Conservation (phyloP, 2,888 invertebrate genomes). For the Sminthurides aquaticus region DNA sequence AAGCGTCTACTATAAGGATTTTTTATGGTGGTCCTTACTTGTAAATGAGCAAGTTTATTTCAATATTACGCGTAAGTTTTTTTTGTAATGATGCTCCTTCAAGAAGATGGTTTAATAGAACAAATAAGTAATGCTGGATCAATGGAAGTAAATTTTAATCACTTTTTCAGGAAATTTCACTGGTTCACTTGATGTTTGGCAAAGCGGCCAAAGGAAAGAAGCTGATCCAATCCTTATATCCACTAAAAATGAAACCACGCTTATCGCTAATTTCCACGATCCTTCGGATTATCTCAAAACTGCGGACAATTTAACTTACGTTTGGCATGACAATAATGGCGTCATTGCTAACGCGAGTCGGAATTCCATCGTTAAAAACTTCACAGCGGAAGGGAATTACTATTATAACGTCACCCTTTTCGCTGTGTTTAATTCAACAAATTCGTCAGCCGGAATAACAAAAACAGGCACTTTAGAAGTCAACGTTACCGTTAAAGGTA, state of each 20-base stretch:
- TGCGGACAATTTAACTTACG: constrained; percentile 30
- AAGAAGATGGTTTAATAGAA: too few relatives aligned
- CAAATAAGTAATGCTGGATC: too few relatives aligned
- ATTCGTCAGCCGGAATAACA: constrained; percentile 8
- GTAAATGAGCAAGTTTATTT: constrained; percentile 7
- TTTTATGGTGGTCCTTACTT: background rate
- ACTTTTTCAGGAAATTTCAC: constrained; percentile 24
- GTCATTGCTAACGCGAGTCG: constrained; percentile 31
- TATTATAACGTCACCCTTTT: constrained; percentile 27
- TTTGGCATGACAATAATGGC: constrained; percentile 29
- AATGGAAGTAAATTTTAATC: too few relatives aligned
- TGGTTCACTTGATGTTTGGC: constrained; percentile 29
- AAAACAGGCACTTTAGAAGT: constrained; percentile 63
- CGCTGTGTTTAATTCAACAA: constrained; percentile 29
- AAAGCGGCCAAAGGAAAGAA: constrained; percentile 21
- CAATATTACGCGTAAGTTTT: constrained; percentile 15
- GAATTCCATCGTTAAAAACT: constrained; percentile 29
- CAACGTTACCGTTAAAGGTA: constrained; percentile 62
- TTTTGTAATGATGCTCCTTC: too few relatives aligned
- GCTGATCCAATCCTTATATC: constrained; percentile 25
- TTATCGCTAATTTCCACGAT: constrained; percentile 31
- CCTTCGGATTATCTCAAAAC: constrained; percentile 23
- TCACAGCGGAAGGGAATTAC: constrained; percentile 31
- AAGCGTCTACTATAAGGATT: constrained; percentile 23
- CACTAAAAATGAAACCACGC: constrained; percentile 29